Evolutionary conservation across 1,140 invertebrate species (phyloP).

Genomic region (Bombus fervidus): DNA sequence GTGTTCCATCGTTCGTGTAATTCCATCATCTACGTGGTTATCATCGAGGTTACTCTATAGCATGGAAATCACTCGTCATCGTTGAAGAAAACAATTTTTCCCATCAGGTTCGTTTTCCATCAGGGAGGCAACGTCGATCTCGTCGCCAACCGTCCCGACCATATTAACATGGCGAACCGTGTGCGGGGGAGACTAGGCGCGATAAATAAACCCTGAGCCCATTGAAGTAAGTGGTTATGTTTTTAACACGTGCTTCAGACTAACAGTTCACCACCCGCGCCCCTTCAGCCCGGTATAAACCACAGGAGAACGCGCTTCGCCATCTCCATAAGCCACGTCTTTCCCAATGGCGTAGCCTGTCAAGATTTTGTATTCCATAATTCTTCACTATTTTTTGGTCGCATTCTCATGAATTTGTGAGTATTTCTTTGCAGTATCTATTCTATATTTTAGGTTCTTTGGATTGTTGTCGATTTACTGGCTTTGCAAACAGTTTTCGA

Average conservation of each 20-base stretch:
- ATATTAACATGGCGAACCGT: constrained; percentile 34
- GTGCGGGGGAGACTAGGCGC: constrained; percentile 54
- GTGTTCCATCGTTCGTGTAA: constrained; percentile 25
- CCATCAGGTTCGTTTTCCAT: background rate
- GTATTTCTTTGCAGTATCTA: too few species aligned
- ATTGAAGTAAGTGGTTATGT: constrained; percentile 78
- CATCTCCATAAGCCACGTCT: constrained; percentile 56
- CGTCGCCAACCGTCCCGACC: background rate
- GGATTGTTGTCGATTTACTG: too few species aligned
- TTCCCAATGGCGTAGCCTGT: constrained; percentile 53
- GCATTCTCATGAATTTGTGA: too few species aligned
- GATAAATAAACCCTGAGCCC: constrained; percentile 75
- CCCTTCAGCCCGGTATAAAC: constrained; percentile 31
- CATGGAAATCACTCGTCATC: constrained; percentile 59
- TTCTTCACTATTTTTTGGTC: background rate
- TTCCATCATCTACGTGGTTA: constrained; percentile 40
- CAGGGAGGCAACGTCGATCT: background rate
- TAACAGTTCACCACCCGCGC: constrained; percentile 65
- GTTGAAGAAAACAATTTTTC: constrained; percentile 32
- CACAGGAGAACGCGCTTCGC: constrained; percentile 54
- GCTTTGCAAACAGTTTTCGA: too few species aligned
- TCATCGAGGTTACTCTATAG: background rate
- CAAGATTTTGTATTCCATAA: background rate
- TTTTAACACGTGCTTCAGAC: constrained; percentile 77
- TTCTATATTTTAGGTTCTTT: too few species aligned